A percentile compares a stretch with the other conserved stretches of the same genome.
Conservation (phyloP, 2,113 vertebrate genomes). For the Colius striatus region DNA sequence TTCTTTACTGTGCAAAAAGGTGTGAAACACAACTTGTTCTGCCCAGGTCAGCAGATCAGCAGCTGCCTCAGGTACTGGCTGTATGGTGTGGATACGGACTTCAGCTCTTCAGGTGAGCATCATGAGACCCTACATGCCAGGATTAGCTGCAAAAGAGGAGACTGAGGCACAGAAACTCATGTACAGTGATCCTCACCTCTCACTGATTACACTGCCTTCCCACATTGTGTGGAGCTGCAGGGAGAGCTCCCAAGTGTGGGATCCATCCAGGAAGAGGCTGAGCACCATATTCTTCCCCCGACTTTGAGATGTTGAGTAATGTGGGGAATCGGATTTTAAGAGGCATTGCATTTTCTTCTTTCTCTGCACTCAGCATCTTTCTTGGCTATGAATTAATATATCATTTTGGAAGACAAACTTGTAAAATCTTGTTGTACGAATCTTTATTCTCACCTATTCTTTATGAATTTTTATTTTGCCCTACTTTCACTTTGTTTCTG, state of each 20-base stretch:
- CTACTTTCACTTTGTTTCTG: neutral
- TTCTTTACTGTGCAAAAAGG: neutral
- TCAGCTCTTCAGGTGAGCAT: neutral
- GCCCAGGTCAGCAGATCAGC: neutral
- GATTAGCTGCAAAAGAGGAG: neutral
- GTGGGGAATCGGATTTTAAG: neutral
- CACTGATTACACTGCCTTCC: neutral
- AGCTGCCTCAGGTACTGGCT: neutral
- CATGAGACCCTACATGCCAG: neutral
- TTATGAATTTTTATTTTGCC: neutral
- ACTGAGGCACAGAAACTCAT: neutral
- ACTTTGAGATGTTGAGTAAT: conserved; percentile 11
- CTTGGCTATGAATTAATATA: neutral
- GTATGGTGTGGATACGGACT: neutral
- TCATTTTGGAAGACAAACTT: neutral
- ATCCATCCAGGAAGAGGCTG: neutral
- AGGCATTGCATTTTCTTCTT: neutral
- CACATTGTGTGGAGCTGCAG: neutral
- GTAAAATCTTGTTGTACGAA: neutral
- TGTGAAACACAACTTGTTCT: neutral
- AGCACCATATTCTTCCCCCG: neutral
- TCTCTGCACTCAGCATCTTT: neutral
- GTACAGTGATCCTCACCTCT: neutral
- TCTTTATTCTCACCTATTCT: neutral
- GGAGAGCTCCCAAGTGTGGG: neutral